Conservation (phyloP, 92 coral and sea anemone species). For the Metridium senile region DNA sequence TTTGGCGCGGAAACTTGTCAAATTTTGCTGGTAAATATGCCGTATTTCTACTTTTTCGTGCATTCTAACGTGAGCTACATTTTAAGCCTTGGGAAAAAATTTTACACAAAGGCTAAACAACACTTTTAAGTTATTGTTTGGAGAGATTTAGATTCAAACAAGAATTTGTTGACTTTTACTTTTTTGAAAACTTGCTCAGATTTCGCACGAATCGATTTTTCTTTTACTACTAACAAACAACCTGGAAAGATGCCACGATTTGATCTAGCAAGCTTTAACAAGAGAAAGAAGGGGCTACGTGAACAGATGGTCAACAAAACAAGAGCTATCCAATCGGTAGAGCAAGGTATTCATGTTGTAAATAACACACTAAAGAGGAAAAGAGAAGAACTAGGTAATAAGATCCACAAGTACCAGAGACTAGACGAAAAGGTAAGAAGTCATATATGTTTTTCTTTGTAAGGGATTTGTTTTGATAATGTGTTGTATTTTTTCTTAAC, state of each 20-base stretch:
- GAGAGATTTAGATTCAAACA: background rate
- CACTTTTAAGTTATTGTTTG: background rate
- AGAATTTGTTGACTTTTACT: constrained; percentile 4
- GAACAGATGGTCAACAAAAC: background rate
- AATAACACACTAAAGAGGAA: constrained; percentile 13
- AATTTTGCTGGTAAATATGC: background rate
- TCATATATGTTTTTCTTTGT: background rate
- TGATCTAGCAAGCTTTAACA: constrained; percentile 16
- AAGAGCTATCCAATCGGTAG: background rate
- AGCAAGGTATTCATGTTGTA: background rate
- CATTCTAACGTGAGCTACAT: background rate
- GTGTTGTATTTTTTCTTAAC: too few species aligned
- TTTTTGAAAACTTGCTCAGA: constrained; percentile 6
- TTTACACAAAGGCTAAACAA: background rate
- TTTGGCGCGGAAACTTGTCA: background rate
- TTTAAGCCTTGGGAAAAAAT: constrained; percentile 1
- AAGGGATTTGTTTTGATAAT: background rate
- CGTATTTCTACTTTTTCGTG: background rate
- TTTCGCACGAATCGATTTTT: background rate
- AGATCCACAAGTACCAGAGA: constrained; percentile 11
- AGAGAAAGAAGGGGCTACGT: background rate
- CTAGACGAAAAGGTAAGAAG: constrained; percentile 18
- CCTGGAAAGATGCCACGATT: background rate
- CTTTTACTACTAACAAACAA: too few species aligned
- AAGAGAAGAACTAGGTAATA: background rate